Base-by-base conservation (phyloP, 2,113 vertebrate genomes). In the Talpa occidentalis region DNA sequence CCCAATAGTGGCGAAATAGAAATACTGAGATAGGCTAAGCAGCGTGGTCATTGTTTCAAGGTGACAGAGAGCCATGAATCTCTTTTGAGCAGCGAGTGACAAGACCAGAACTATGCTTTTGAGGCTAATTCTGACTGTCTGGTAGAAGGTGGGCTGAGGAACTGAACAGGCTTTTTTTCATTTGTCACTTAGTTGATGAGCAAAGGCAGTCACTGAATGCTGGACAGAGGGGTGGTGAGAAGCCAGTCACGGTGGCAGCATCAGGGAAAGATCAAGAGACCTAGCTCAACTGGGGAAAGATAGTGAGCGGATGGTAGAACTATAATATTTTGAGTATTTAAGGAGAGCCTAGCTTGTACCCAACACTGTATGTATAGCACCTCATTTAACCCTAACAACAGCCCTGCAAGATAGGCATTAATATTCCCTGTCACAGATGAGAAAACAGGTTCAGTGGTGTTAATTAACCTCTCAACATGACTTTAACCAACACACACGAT, bases 381-480 rank as follows among this genome's bases (percentile, higher is more conserved):
- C 76, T 95, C 70, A 40, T 54, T 70, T 59, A 79, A 74, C 14
- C 21, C n/a, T 15, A 67, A 26, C 66, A 85, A 44, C 22, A 85
- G 15, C 74, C 52, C 90, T 93, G 15, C 32, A 59, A 84, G 66
- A 59, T 32, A 66, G 12, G 14, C 19, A 26, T 78, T 86, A 47
- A 37, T 15, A 35, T 47, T 37, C 26, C 49, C 47, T 28, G 44
- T 56, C 79, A 54, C 62, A 83, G 64, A 49, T 59, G 37, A 83
- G 70, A 44, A 95, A 59, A 59, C 32, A 56, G 82, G 35, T 49
- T 78, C 56, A 62, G 62, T 32, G 16, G 56, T 81, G 16, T 56
- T 64, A 72, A 85, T 76, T 88, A 92, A 66, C 56, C 62, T 87
- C 76, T 80, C 76, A 72, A 52, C 35, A 69, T 24, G 47, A n/a